Evolutionary conservation across 1,140 invertebrate species (phyloP).

Genomic region (Drosophila yakuba): DNA sequence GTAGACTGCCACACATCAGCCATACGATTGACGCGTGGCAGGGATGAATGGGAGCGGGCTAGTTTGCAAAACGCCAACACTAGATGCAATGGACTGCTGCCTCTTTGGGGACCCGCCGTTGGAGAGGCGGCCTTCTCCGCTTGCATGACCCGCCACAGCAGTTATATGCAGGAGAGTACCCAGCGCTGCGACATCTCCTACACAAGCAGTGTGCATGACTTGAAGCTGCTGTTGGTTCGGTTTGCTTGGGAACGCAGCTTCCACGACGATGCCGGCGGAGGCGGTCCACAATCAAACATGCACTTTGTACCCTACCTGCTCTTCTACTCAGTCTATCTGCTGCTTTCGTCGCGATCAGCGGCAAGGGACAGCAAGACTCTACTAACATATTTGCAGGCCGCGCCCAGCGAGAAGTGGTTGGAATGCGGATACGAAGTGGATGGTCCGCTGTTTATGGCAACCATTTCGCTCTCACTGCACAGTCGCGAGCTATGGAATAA

Average conservation of each 20-base stretch:
- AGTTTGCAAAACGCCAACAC: constrained; percentile 99
- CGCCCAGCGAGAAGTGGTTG: constrained; percentile 87
- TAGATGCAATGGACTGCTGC: constrained; percentile 97
- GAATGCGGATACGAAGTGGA: constrained; percentile 95
- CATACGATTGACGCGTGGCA: constrained; percentile 89
- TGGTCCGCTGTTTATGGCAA: constrained; percentile 94
- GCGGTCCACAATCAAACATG: constrained; percentile 98
- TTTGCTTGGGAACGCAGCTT: constrained; percentile 98
- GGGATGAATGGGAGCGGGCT: constrained; percentile 99
- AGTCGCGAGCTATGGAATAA: constrained; percentile 89
- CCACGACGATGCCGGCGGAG: constrained; percentile 98
- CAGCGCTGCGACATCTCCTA: constrained; percentile 95
- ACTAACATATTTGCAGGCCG: constrained; percentile 88
- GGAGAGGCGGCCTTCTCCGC: constrained; percentile 97
- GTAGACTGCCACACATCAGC: constrained; percentile 99
- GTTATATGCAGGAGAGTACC: constrained; percentile 93
- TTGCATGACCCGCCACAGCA: constrained; percentile 95
- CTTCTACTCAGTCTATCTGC: constrained; percentile 97
- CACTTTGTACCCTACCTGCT: constrained; percentile 97
- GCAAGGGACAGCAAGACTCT: constrained; percentile 90
- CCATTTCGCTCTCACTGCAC: constrained; percentile 92
- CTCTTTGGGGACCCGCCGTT: constrained; percentile 98
- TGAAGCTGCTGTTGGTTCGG: constrained; percentile 94
- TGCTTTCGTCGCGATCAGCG: constrained; percentile 77
- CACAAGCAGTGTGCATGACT: constrained; percentile 95